Evolutionary conservation across 2,888 invertebrate genomes (phyloP).

Genomic region (Nephrotoma flavescens): DNA sequence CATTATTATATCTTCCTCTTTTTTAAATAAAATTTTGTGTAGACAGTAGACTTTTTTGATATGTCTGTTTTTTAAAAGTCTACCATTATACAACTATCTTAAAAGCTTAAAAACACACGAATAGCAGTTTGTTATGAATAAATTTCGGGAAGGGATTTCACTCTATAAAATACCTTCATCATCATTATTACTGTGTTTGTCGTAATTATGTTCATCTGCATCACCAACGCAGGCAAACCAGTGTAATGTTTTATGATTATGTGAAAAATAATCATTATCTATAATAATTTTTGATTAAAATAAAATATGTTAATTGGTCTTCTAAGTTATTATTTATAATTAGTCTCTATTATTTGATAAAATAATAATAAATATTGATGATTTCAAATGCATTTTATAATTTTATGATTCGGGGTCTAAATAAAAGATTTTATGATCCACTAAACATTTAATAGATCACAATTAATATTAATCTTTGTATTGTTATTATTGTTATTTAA

Average conservation of each 20-base stretch:
- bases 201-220: background rate
- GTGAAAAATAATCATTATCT: background rate
- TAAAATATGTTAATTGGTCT: background rate
- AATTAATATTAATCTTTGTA: too few relatives aligned
- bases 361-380: background rate
- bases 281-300: background rate
- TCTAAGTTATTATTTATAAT: background rate
- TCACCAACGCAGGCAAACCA: slow-evolving; percentile 1
- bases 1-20: too few relatives aligned
- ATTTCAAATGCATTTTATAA: background rate
- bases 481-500: too few relatives aligned
- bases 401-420: too few relatives aligned
- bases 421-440: too few relatives aligned
- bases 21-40: too few relatives aligned
- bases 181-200: background rate
- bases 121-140: background rate
- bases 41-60: too few relatives aligned
- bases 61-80: too few relatives aligned
- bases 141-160: background rate
- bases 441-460: too few relatives aligned
- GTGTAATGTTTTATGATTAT: background rate
- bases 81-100: too few relatives aligned
- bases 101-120: background rate
- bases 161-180: background rate
- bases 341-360: background rate